phyloP scores from a whole-genome alignment of 1,140 invertebrate species.

The Contarinia nasturtii region DNA sequence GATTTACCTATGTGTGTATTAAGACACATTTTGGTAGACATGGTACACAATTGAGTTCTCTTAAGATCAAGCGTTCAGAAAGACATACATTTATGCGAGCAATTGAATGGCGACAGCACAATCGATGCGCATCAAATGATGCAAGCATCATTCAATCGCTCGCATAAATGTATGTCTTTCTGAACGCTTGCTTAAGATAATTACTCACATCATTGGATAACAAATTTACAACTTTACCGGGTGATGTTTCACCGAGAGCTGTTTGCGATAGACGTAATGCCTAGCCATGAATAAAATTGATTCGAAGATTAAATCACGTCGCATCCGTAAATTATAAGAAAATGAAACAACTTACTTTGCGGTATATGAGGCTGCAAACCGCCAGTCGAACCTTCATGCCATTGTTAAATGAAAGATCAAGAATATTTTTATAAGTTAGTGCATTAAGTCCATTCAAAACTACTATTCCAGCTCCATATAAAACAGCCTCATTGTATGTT shows the following conservation, averaged over 20 bases:
- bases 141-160: too few relatives aligned
- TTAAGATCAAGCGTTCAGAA: too few relatives aligned
- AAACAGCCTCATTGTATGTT: conserved; percentile 21
- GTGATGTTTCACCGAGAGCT: conserved; percentile 50
- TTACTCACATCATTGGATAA: conserved; percentile 49
- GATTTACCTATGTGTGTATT: too few relatives aligned
- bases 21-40: too few relatives aligned
- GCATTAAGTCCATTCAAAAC: conserved; percentile 26
- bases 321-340: too few relatives aligned
- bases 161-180: too few relatives aligned
- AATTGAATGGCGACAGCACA: too few relatives aligned
- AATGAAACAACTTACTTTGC: conserved; percentile 22
- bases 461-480: conserved; percentile 30
- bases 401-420: conserved; percentile 32
- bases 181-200: too few relatives aligned
- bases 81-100: too few relatives aligned
- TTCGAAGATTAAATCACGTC: background rate
- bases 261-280: conserved; percentile 33
- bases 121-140: too few relatives aligned
- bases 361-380: conserved; percentile 36
- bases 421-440: conserved; percentile 31
- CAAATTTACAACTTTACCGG: conserved; percentile 67
- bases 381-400: conserved; percentile 38
- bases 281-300: background rate
- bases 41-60: too few relatives aligned